These are phyloP conservation scores for Leptodactylus fuscus DNA, from an alignment of 2,113 vertebrate genomes.

Conservation along the genomic window DNA sequence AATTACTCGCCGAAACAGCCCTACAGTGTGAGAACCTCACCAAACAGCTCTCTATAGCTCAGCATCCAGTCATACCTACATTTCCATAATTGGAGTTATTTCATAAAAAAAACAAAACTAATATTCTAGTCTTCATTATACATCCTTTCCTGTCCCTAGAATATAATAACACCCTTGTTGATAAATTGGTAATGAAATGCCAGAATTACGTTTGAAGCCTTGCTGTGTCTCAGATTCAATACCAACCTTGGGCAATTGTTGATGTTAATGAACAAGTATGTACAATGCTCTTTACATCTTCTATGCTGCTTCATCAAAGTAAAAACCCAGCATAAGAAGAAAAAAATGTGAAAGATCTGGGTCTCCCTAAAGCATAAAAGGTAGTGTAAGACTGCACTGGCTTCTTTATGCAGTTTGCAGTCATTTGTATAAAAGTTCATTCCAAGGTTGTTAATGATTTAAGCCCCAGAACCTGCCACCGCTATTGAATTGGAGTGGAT, in stretches of 20 bases:
- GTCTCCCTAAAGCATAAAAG: conserved; percentile 75
- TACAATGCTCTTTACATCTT: conserved; percentile 76
- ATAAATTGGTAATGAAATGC: conserved; percentile 1
- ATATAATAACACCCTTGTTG: conserved; percentile 7
- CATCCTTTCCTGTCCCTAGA: background rate
- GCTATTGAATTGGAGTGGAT: conserved; percentile 72
- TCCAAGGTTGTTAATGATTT: conserved; percentile 80
- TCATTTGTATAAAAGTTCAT: conserved; percentile 82
- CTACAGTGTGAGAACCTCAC: background rate
- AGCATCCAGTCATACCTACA: background rate
- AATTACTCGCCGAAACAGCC: background rate
- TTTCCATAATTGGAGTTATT: background rate
- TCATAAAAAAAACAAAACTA: background rate
- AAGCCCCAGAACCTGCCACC: conserved; percentile 79
- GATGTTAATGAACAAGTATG: conserved; percentile 75
- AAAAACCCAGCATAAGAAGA: conserved; percentile 65
- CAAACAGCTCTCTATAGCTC: background rate
- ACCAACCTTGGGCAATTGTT: conserved; percentile 68
- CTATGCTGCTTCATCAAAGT: conserved; percentile 78
- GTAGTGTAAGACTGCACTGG: conserved; percentile 70
- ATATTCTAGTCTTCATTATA: background rate
- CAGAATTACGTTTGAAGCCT: conserved; percentile 24
- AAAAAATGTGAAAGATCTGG: conserved; percentile 64
- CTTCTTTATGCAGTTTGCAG: conserved; percentile 75
- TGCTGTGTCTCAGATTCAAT: conserved; percentile 54